These are phyloP conservation scores for Liolophura sinensis DNA, from an alignment of 1,140 invertebrate genomes.

Conservation along the genomic window DNA sequence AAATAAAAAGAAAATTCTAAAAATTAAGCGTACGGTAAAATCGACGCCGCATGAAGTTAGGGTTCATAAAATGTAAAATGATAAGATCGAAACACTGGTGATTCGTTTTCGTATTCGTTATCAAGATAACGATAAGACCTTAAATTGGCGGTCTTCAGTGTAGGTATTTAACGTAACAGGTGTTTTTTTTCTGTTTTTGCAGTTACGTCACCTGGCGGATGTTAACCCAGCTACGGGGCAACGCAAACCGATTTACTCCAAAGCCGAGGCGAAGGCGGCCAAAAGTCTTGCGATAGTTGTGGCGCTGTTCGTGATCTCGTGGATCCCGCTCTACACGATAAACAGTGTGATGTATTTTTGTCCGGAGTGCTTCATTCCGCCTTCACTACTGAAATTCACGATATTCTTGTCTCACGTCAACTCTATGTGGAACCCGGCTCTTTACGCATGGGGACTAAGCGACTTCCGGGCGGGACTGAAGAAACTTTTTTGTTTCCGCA, in stretches of 20 bases:
- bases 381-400: conserved; percentile 74
- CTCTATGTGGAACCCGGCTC: conserved; percentile 82
- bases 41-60: too few species aligned
- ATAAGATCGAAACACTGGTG: too few species aligned
- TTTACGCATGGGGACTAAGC: conserved; percentile 88
- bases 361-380: conserved; percentile 62
- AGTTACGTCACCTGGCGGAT: conserved; percentile 1
- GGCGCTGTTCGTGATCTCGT: conserved; percentile 88
- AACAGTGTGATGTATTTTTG: conserved; percentile 72
- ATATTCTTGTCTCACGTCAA: conserved; percentile 89
- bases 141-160: too few species aligned
- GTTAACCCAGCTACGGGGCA: neutral
- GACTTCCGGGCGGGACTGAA: conserved; percentile 70
- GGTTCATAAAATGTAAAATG: too few species aligned
- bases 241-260: neutral
- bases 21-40: too few species aligned
- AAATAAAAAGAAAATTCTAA: too few species aligned
- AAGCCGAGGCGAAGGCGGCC: conserved; percentile 67
- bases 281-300: conserved; percentile 90
- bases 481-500: conserved; percentile 4
- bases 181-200: neutral
- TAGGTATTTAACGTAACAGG: too few species aligned
- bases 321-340: conserved; percentile 89
- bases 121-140: too few species aligned
- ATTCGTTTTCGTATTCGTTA: too few species aligned